Percentiles rank a stretch among this genome's conserved stretches.
These are phyloP conservation scores for Esperia sulphurella DNA, from an alignment of 2,888 invertebrate species.

Conservation along the genomic window DNA sequence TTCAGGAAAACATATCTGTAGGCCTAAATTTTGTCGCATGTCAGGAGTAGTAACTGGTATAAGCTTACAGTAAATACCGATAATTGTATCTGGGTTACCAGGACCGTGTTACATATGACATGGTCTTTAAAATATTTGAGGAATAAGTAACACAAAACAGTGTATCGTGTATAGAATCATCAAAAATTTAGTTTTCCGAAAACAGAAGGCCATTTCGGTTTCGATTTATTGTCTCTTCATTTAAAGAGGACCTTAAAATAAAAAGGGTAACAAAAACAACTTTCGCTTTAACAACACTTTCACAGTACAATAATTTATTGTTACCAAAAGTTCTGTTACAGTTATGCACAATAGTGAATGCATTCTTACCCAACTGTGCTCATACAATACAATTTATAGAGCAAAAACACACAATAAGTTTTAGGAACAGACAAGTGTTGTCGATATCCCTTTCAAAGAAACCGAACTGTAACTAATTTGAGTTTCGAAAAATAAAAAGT, in stretches of 20 bases:
- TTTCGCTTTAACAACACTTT: constrained; percentile 43
- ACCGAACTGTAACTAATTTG: constrained; percentile 5
- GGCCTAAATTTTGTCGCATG: no score
- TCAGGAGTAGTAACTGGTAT: no score
- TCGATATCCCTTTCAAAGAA: background rate
- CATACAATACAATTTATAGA: constrained; percentile 1
- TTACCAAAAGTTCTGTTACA: constrained; percentile 26
- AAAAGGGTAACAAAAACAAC: constrained; percentile 20
- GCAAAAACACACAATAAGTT: constrained; percentile 2
- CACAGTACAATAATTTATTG: constrained; percentile 34
- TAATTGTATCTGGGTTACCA: no score
- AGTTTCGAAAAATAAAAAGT: background rate
- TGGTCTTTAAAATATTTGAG: background rate
- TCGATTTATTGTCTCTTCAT: constrained; percentile 23
- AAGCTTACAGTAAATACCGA: no score
- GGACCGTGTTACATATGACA: no score
- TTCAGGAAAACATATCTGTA: no score
- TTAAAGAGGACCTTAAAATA: constrained; percentile 25
- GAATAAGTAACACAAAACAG: background rate
- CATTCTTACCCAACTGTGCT: constrained; percentile 23
- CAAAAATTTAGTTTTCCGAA: background rate
- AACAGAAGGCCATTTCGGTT: constrained; percentile 39
- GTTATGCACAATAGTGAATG: constrained; percentile 30
- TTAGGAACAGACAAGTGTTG: background rate
- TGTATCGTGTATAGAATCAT: background rate